A percentile compares a stretch with the other conserved stretches of the same genome.
These are phyloP conservation scores for Venturia canescens DNA, from an alignment of 1,140 invertebrate species.

Conservation along the genomic window DNA sequence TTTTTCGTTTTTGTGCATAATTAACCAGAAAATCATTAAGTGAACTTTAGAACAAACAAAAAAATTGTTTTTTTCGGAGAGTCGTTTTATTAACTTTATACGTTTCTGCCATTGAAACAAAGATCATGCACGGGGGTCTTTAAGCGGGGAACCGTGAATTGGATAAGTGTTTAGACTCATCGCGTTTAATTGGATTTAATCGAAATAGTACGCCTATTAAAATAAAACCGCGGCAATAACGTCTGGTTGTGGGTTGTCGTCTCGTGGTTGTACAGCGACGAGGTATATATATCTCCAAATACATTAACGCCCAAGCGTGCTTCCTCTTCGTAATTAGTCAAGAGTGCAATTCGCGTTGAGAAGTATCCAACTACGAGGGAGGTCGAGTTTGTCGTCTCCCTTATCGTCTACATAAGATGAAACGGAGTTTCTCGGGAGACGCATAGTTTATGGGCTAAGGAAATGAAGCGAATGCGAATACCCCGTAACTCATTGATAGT, in stretches of 20 bases:
- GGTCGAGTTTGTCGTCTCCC: conserved; percentile 43
- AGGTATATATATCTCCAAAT: conserved; percentile 56
- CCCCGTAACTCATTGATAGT: not conserved
- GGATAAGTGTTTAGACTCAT: not conserved
- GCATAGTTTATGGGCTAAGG: not conserved
- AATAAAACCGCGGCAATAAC: conserved; percentile 32
- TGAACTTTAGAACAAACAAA: too few relatives aligned
- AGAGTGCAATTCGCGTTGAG: conserved; percentile 56
- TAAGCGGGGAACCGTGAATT: too few relatives aligned
- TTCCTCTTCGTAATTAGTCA: conserved; percentile 64
- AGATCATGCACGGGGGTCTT: too few relatives aligned
- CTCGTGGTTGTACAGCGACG: conserved; percentile 51
- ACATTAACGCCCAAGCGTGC: conserved; percentile 55
- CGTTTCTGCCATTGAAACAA: too few relatives aligned
- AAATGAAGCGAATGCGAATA: not conserved
- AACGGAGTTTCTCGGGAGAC: not conserved
- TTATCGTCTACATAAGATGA: conserved; percentile 13
- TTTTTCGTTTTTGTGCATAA: too few relatives aligned
- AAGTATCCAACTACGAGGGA: conserved; percentile 60
- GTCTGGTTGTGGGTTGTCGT: conserved; percentile 36
- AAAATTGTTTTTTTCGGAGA: too few relatives aligned
- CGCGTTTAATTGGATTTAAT: not conserved
- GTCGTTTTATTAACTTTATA: too few relatives aligned
- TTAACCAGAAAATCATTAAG: too few relatives aligned
- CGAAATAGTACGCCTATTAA: conserved; percentile 3